phyloP scores from a whole-genome alignment of 1,140 invertebrate species.

The Drosophila parvula region DNA sequence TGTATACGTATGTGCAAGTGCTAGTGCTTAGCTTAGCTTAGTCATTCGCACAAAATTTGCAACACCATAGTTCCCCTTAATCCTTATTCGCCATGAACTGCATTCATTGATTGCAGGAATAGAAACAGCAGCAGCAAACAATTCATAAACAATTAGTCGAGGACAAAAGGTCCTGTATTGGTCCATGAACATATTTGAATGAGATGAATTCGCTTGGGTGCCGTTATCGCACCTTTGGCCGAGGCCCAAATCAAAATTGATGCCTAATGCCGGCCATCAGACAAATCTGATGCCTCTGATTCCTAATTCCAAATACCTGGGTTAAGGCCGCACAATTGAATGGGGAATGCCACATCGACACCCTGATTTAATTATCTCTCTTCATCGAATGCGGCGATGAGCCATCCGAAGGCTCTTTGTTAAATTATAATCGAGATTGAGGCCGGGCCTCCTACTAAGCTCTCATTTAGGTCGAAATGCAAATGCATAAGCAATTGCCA shows the following conservation, averaged over 20 bases:
- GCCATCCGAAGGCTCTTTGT: constrained; percentile 5
- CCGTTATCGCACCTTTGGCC: not conserved
- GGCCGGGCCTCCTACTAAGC: not conserved
- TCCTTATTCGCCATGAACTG: not conserved
- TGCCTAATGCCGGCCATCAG: not conserved
- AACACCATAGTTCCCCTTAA: constrained; percentile 5
- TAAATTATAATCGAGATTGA: constrained; percentile 20
- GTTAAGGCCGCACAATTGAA: not conserved
- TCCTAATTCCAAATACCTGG: not conserved
- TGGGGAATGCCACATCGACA: constrained; percentile 29
- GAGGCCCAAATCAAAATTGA: constrained; percentile 1
- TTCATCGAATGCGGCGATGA: not conserved
- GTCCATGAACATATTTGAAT: constrained; percentile 26
- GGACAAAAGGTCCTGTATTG: constrained; percentile 15
- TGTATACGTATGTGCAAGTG: constrained; percentile 27
- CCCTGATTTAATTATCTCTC: constrained; percentile 32
- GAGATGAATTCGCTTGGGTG: constrained; percentile 25
- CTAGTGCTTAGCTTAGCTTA: constrained; percentile 43
- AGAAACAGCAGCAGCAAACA: constrained; percentile 12
- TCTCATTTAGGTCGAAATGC: not conserved
- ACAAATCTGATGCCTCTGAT: not conserved
- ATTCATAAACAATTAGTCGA: constrained; percentile 39
- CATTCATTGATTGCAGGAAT: constrained; percentile 11
- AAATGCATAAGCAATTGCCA: not conserved
- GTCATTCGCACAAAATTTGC: constrained; percentile 20